A percentile compares a stretch with the other conserved stretches of the same genome.
phyloP scores from a whole-genome alignment of 1,140 invertebrate species.

The Argopecten irradians region DNA sequence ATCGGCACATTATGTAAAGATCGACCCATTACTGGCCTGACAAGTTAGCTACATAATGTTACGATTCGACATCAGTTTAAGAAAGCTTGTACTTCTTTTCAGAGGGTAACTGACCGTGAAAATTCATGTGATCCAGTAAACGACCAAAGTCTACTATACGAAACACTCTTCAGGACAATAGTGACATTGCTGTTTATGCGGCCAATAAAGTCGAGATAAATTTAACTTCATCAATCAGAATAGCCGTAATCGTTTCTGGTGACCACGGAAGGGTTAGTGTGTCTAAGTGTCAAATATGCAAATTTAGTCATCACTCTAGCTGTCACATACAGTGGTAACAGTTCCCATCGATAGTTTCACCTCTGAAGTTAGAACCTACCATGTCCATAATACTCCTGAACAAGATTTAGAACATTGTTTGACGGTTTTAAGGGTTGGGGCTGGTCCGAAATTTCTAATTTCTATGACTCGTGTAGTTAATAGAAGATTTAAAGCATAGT shows the following conservation, averaged over 20 bases:
- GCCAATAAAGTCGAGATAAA: slow-evolving; percentile 8
- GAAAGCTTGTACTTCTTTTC: background rate
- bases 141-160: background rate
- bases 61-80: background rate
- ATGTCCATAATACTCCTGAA: background rate
- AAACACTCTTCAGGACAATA: background rate
- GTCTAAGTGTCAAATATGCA: background rate
- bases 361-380: background rate
- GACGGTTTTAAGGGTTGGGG: background rate
- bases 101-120: background rate
- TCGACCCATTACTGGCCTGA: background rate
- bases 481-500: background rate
- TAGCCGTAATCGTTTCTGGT: background rate
- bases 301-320: background rate
- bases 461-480: background rate
- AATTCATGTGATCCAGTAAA: background rate
- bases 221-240: slow-evolving; percentile 5
- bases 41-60: slow-evolving; percentile 8
- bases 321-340: background rate
- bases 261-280: background rate
- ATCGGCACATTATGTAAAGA: slow-evolving; percentile 17
- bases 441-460: background rate
- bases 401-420: background rate
- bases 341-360: background rate
- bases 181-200: background rate